Base-by-base conservation (phyloP, 2,113 vertebrate genomes). In the Menura novaehollandiae region DNA sequence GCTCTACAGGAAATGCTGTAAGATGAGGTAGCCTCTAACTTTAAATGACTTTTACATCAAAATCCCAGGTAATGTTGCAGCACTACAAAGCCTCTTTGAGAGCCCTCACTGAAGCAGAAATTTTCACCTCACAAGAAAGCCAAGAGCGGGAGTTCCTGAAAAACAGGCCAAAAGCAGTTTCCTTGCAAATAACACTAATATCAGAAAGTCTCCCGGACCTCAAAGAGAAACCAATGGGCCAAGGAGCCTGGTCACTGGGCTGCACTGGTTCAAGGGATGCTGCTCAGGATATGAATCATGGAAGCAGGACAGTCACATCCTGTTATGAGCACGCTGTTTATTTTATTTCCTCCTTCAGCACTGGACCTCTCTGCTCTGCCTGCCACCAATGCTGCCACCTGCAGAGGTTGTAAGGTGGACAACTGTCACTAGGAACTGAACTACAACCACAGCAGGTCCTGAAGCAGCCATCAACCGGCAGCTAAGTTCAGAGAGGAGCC, bases 221-320 rank as follows among this genome's bases (percentile, higher is more conserved):
- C 73, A 92, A 67, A 89, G 35, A 78, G 35, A 62, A 80, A 46
- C 8, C 30, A 75, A 23, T 41, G 39, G 68, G 64, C 93, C 59
- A 84, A 91, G 60, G 60, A 59, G 84, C 30, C 55, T 81, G 76
- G 64, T 86, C 2, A 1, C 44, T 67, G 51, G 43, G 30, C 86
- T 78, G 27, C 39, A 43, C 37, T 3, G 0, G 49, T 80, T n/a
- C 51, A 74, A 68, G 43, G 37, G 37, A 85, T 55, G 51, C 75
- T 90, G 75, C 63, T 90, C 26, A 85, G 88, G 69, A n/a, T 52
- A 89, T 95, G 94, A 95, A 89, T 95, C 94, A 97, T 52, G 85
- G 86, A 84, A 95, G 64, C 33, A 52, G 56, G 56, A 60, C 2
- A 2, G 83, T 85, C 89, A 93, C 64, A 95, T 91, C 89, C 80